Evolutionary conservation across 1,140 invertebrate species (phyloP).

Genomic region (Diplogasteroides magnus): DNA sequence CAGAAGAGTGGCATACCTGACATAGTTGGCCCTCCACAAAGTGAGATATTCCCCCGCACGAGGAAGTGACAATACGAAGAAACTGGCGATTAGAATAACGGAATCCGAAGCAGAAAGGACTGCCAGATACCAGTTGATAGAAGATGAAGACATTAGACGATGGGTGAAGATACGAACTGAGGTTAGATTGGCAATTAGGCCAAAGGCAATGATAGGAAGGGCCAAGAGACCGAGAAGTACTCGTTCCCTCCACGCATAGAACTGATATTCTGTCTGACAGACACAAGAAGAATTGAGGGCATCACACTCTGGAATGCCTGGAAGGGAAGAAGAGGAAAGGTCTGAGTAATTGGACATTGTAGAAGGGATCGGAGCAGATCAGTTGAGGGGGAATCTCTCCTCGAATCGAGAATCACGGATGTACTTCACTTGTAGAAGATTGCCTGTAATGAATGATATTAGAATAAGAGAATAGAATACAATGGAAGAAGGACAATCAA

Average conservation of each 20-base stretch:
- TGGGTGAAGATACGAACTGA: slow-evolving; percentile 35
- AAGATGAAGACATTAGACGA: slow-evolving; percentile 31
- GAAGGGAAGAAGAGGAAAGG: neutral
- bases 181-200: slow-evolving; percentile 30
- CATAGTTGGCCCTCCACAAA: slow-evolving; percentile 29
- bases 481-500: neutral
- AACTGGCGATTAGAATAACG: slow-evolving; percentile 32
- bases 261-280: slow-evolving; percentile 31
- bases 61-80: slow-evolving; percentile 38
- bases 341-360: neutral
- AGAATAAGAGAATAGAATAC: too few relatives aligned
- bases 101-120: slow-evolving; percentile 43
- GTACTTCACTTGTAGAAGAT: too few relatives aligned
- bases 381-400: too few relatives aligned
- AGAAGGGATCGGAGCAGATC: neutral
- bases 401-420: too few relatives aligned
- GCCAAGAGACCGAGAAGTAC: slow-evolving; percentile 33
- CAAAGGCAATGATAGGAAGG: slow-evolving; percentile 33
- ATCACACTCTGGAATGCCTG: slow-evolving; percentile 4
- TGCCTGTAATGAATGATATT: too few relatives aligned
- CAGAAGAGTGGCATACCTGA: too few relatives aligned
- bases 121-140: slow-evolving; percentile 39
- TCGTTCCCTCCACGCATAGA: slow-evolving; percentile 27
- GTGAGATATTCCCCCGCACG: slow-evolving; percentile 33
- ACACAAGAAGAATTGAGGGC: slow-evolving; percentile 25